Percentiles rank a stretch among this genome's conserved stretches.
Evolutionary conservation across 2,888 invertebrate species (phyloP).

Genomic region (Lampropteryx suffumata): DNA sequence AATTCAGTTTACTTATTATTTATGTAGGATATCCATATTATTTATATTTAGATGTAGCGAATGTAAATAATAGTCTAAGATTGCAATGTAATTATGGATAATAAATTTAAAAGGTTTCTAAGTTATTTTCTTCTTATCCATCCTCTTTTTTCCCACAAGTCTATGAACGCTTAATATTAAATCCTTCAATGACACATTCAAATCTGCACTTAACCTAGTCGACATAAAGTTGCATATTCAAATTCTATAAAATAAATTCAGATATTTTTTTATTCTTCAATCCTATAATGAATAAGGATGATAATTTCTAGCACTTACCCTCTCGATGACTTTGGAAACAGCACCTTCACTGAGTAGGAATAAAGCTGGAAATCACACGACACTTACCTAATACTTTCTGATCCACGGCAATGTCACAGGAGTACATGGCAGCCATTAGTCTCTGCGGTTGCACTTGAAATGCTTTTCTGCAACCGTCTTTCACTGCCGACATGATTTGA

Average conservation of each 20-base stretch:
- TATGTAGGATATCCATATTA: constrained; percentile 66
- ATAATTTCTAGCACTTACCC: background rate
- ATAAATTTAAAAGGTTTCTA: constrained; percentile 55
- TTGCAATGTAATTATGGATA: constrained; percentile 75
- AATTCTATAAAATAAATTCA: too few relatives aligned
- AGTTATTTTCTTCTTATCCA: constrained; percentile 22
- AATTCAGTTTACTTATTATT: constrained; percentile 52
- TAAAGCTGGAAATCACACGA: constrained; percentile 3
- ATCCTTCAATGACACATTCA: too few relatives aligned
- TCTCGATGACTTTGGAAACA: background rate
- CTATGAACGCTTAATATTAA: too few relatives aligned
- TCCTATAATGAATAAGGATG: background rate
- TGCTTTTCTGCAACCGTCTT: constrained; percentile 93
- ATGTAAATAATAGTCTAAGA: constrained; percentile 77
- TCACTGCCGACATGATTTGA: constrained; percentile 95
- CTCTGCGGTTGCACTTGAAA: constrained; percentile 95
- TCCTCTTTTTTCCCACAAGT: background rate
- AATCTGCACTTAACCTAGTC: too few relatives aligned
- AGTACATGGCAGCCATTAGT: constrained; percentile 97
- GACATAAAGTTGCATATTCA: too few relatives aligned
- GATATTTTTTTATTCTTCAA: too few relatives aligned
- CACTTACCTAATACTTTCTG: constrained; percentile 93
- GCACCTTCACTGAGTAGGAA: background rate
- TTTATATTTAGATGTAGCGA: constrained; percentile 60
- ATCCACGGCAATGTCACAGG: constrained; percentile 90